Evolutionary conservation across 2,888 invertebrate species (phyloP), one percentile per base, ranked within the genome.

Genomic region (Zaprionus obscuricornis): DNA sequence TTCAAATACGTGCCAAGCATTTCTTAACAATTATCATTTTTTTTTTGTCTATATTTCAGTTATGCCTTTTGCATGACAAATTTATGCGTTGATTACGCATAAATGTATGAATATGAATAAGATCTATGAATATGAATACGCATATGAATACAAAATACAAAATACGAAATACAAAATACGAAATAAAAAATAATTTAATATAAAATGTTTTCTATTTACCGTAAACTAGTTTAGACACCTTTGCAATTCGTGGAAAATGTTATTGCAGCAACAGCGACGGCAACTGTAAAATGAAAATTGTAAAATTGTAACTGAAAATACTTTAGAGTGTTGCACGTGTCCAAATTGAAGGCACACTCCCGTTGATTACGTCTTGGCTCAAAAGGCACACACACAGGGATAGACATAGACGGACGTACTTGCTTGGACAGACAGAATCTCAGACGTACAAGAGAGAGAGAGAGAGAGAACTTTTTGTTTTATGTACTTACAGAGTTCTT

Each of bases 1-100:
- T n/a, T n/a, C n/a, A n/a, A n/a, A n/a, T 66, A 78, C 77, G 77
- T 78, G 77, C 79, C 57, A 59, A 74, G 77, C 77, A 85, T 78
- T 74, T 34, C 26, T 40, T 17, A 10, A n/a, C 37, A 62, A 63
- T 46, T 71, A n/a, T n/a, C n/a, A n/a, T n/a, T n/a, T n/a, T n/a
- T n/a, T n/a, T n/a, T n/a, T n/a, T n/a, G n/a, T n/a, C n/a, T 34
- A 31, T 37, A 6, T 46, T 45, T 33, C 36, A 36, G 42, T 46
- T 66, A 31, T 62, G 54, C 17, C 49, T n/a, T n/a, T 22, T 40
- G 71, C 75, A 60, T 70, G 71, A 72, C 71, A 71, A 71, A 79
- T 47, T 78, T 55, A 47, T 29, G 13, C 27, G 66, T 63, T 37
- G 66, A 56, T 63, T 56, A 42, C 22, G 29, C 24, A 13, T 31